Evolutionary conservation across 2,888 invertebrate genomes (phyloP).

Genomic region (Trichogramma evanescens): DNA sequence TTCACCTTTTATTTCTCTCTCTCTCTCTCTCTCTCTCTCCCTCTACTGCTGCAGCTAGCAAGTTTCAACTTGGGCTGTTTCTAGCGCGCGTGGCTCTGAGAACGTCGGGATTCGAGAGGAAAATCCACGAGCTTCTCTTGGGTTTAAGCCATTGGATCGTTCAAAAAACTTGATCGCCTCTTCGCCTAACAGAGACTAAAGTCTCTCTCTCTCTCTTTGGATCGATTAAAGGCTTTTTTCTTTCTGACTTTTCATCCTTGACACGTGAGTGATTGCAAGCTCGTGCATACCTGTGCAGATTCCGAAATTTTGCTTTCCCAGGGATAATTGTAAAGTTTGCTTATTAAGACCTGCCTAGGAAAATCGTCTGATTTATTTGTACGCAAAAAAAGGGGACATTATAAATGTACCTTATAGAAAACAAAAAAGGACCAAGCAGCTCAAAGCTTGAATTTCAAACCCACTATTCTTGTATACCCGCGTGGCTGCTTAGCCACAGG

Average conservation of each 20-base stretch:
- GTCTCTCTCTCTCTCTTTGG: neutral
- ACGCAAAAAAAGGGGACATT: too few relatives aligned
- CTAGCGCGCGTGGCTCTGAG: constrained; percentile 3
- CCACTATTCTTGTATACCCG: constrained; percentile 1
- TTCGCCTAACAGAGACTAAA: neutral
- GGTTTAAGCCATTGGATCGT: constrained; percentile 13
- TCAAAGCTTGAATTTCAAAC: constrained; percentile 8
- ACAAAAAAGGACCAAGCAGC: neutral
- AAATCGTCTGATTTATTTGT: too few relatives aligned
- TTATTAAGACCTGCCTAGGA: too few relatives aligned
- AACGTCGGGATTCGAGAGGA: constrained; percentile 2
- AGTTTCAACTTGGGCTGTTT: neutral
- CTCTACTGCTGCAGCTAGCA: neutral
- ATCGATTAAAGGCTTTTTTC: constrained; percentile 20
- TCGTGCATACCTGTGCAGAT: neutral
- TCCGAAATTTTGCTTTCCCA: too few relatives aligned
- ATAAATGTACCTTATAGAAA: too few relatives aligned
- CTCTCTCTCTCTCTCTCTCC: neutral
- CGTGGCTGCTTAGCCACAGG: constrained; percentile 5
- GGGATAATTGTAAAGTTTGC: too few relatives aligned
- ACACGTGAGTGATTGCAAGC: neutral
- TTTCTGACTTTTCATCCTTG: constrained; percentile 13
- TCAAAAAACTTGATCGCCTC: constrained; percentile 20
- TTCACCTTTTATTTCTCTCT: neutral
- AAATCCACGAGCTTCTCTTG: constrained; percentile 16